Conservation (phyloP, 2,888 invertebrate species). For the Vanessa cardui region DNA sequence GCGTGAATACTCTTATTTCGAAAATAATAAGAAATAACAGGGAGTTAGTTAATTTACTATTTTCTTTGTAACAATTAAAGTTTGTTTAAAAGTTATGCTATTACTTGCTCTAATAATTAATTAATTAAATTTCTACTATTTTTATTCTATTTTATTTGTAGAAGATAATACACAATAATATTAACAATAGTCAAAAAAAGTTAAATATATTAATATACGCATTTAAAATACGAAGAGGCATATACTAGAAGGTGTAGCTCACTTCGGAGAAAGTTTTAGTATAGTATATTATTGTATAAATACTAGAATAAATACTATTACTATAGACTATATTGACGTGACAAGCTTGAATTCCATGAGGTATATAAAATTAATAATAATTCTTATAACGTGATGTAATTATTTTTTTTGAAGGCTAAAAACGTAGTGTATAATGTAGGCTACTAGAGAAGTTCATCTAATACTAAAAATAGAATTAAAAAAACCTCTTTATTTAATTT, state of each 20-base stretch:
- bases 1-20: slow-evolving; percentile 57
- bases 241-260: too few relatives aligned
- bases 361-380: too few relatives aligned
- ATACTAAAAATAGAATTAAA: too few relatives aligned
- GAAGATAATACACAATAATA: neutral
- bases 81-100: slow-evolving; percentile 19
- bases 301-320: too few relatives aligned
- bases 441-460: too few relatives aligned
- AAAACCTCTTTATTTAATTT: too few relatives aligned
- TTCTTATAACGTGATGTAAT: too few relatives aligned
- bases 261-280: too few relatives aligned
- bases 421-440: too few relatives aligned
- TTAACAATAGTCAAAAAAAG: too few relatives aligned
- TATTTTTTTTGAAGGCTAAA: too few relatives aligned
- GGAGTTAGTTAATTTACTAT: slow-evolving; percentile 50
- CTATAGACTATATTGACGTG: neutral
- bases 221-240: neutral
- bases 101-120: slow-evolving; percentile 14
- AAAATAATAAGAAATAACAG: slow-evolving; percentile 60
- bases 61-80: slow-evolving; percentile 25
- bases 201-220: neutral
- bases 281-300: neutral
- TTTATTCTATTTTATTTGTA: neutral
- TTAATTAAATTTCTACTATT: neutral
- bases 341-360: too few relatives aligned